A percentile compares a stretch with the other conserved stretches of the same genome.
phyloP scores from a whole-genome alignment of 2,888 invertebrate species.

The Nomada ruficornis region DNA sequence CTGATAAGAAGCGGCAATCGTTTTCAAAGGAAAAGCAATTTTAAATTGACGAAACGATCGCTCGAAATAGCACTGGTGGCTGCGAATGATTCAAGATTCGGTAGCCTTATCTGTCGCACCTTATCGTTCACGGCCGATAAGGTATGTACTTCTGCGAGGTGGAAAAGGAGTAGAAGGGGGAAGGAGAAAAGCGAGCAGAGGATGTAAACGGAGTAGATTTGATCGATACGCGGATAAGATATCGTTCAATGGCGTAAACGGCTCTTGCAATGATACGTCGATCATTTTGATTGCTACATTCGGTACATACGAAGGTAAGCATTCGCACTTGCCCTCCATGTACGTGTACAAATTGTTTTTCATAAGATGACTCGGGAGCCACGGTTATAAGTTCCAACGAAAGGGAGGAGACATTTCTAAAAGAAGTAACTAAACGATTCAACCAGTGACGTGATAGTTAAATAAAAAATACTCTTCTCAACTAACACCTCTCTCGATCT shows the following conservation, averaged over 20 bases:
- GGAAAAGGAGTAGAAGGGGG: slow-evolving; percentile 36
- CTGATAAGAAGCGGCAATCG: neutral
- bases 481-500: too few species aligned
- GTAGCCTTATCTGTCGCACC: slow-evolving; percentile 70
- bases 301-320: too few species aligned
- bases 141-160: slow-evolving; percentile 54
- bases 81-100: slow-evolving; percentile 66
- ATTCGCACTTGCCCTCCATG: too few species aligned
- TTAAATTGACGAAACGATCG: slow-evolving; percentile 23
- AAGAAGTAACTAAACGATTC: too few species aligned
- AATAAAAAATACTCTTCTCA: too few species aligned
- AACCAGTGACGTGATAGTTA: too few species aligned
- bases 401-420: too few species aligned
- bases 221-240: slow-evolving; percentile 29
- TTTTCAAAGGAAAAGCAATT: neutral
- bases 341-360: too few species aligned
- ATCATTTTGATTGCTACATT: neutral
- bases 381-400: too few species aligned
- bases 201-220: slow-evolving; percentile 12
- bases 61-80: slow-evolving; percentile 52
- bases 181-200: slow-evolving; percentile 2
- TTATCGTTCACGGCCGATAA: slow-evolving; percentile 76
- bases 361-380: too few species aligned
- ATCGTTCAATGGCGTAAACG: slow-evolving; percentile 7
- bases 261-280: neutral